A percentile compares a stretch with the other conserved stretches of the same genome.
Evolutionary conservation across 1,140 invertebrate genomes (phyloP).

Genomic region (Formica selysi): DNA sequence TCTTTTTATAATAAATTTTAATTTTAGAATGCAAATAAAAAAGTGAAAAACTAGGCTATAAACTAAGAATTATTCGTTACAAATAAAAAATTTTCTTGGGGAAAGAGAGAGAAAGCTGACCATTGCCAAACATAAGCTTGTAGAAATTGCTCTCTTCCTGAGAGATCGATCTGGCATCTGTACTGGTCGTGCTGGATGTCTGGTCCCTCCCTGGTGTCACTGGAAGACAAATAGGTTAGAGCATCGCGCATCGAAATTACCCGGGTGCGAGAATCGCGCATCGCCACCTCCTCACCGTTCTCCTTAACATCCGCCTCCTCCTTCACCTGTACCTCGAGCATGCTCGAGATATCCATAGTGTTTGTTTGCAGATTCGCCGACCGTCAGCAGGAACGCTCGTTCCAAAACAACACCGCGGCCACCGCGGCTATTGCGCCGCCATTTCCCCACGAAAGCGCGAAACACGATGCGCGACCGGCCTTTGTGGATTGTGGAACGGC

Average conservation of each 20-base stretch:
- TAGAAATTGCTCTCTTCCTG: constrained; percentile 80
- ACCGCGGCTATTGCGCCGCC: constrained; percentile 70
- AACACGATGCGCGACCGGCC: constrained; percentile 38
- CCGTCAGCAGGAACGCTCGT: constrained; percentile 27
- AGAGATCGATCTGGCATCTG: constrained; percentile 50
- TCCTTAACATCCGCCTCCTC: constrained; percentile 79
- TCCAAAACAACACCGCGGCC: constrained; percentile 74
- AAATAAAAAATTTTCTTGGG: neutral
- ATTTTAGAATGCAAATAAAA: neutral
- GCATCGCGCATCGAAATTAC: neutral
- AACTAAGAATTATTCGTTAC: neutral
- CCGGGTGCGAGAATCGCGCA: neutral
- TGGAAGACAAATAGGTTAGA: constrained; percentile 72
- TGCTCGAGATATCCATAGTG: constrained; percentile 83
- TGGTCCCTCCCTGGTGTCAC: constrained; percentile 74
- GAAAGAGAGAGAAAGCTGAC: constrained; percentile 65
- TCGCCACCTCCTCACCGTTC: constrained; percentile 71
- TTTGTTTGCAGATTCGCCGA: neutral
- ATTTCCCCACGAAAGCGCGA: constrained; percentile 73
- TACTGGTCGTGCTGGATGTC: constrained; percentile 43
- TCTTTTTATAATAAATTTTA: neutral
- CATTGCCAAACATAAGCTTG: constrained; percentile 79
- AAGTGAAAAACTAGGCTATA: neutral
- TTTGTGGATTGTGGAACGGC: neutral
- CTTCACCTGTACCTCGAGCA: constrained; percentile 84